Conservation (phyloP, 2,888 invertebrate species). For the Leptinotarsa tumamoca region DNA sequence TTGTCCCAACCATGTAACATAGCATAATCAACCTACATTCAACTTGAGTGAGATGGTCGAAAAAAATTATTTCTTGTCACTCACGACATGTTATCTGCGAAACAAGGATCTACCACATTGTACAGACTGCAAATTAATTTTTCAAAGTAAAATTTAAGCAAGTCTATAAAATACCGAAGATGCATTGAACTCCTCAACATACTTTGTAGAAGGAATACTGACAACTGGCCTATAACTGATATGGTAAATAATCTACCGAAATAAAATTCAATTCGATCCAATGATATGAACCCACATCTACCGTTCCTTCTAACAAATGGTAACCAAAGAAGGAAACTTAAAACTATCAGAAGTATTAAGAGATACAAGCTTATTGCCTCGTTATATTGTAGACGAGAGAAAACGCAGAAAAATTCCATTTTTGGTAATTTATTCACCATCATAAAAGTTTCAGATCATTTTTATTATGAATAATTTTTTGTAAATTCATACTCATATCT, state of each 20-base stretch:
- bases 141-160: too few relatives aligned
- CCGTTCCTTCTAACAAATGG: background rate
- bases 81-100: too few relatives aligned
- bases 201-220: background rate
- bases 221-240: constrained; percentile 1
- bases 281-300: background rate
- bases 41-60: too few relatives aligned
- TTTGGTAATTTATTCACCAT: constrained; percentile 37
- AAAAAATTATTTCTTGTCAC: too few relatives aligned
- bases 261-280: constrained; percentile 13
- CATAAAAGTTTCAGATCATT: constrained; percentile 46
- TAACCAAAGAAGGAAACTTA: constrained; percentile 4
- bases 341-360: constrained; percentile 1
- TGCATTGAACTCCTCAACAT: background rate
- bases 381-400: background rate
- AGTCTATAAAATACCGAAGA: too few relatives aligned
- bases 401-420: constrained; percentile 12
- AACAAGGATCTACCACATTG: too few relatives aligned
- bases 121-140: too few relatives aligned
- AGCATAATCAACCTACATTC: too few relatives aligned
- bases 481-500: constrained; percentile 65
- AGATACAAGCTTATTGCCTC: constrained; percentile 3
- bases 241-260: constrained; percentile 26
- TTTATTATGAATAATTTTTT: constrained; percentile 55
- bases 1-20: too few relatives aligned